Evolutionary conservation across 1,140 invertebrate species (phyloP), one percentile per base, ranked within the genome.

Genomic region (Dreissena rostriformis): DNA sequence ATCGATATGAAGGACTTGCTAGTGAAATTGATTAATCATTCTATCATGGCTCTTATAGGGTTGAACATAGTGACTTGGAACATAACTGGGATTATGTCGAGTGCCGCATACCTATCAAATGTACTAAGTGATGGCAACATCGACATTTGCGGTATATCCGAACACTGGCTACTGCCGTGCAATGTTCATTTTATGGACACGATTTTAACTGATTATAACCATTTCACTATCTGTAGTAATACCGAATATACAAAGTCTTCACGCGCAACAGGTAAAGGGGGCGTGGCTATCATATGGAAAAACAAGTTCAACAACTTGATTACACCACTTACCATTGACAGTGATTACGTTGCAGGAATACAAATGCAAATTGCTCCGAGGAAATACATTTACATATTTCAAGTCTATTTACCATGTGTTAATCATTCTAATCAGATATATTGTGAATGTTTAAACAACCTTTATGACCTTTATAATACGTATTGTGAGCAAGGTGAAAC

Each of bases 201-300:
- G 4, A 24, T 61, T n/a, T 61, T 24, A n/a, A 61, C 4, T 61
- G 57, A 61, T 61, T 61, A 61, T 24, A 61, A 61, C 22, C 22
- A n/a, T 61, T 24, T n/a, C 22, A 24, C 57, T 19, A 24, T 61
- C 12, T 61, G 57, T 61, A 24, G 22, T 77, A 52, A n/a, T 14
- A 19, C 26, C 39, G 17, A 49, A 26, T n/a, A 72, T 51, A 49
- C 24, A n/a, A 29, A 51, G 17, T n/a, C 19, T 29, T 19, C 29
- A 67, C 28, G 24, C 15, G 15, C 61, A 61, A 19, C 39, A 5
- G 15, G 17, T 66, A n/a, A 52, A 67, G 63, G 75, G 19, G 63
- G 63, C 22, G 75, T 77, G 22, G 57, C 57, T 19, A 17, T 77
- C 8, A 77, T 77, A 63, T 77, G 75, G 63, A 57, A 77, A 51